These are phyloP conservation scores for Cinara cedri DNA, from an alignment of 2,888 invertebrate genomes.

Conservation along the genomic window DNA sequence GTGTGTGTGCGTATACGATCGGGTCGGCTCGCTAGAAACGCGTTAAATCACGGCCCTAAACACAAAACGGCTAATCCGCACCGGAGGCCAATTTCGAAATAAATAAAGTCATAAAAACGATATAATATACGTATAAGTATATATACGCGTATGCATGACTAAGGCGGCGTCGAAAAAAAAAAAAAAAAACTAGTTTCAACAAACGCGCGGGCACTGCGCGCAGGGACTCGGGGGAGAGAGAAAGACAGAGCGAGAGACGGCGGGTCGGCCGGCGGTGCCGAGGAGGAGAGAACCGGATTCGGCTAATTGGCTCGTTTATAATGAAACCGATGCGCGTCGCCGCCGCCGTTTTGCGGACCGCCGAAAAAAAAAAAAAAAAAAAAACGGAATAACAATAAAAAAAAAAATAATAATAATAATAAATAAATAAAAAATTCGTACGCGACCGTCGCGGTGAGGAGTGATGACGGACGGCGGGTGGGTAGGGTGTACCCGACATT, in stretches of 20 bases:
- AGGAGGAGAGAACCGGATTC: constrained; percentile 50
- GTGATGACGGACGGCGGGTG: background rate
- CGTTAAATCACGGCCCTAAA: constrained; percentile 56
- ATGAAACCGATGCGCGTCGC: constrained; percentile 49
- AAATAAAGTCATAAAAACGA: constrained; percentile 57
- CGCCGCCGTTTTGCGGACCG: constrained; percentile 17
- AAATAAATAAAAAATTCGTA: background rate
- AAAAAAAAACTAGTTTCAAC: constrained; percentile 50
- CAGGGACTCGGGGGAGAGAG: constrained; percentile 9
- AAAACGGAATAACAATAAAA: background rate
- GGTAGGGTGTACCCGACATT: no score
- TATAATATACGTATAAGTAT: background rate
- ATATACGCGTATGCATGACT: background rate
- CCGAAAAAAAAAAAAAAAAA: constrained; percentile 13
- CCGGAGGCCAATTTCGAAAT: constrained; percentile 56
- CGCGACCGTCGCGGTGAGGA: background rate
- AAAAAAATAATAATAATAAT: background rate
- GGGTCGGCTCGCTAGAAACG: constrained; percentile 40
- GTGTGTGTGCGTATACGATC: constrained; percentile 7
- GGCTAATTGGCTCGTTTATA: constrained; percentile 56
- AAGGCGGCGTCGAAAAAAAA: background rate
- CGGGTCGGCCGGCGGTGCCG: no score
- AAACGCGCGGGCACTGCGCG: background rate
- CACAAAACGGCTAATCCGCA: constrained; percentile 55
- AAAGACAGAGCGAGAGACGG: constrained; percentile 20